These are phyloP conservation scores for Carlito syrichta DNA, from an alignment of 2,113 vertebrate genomes.

Conservation along the genomic window DNA sequence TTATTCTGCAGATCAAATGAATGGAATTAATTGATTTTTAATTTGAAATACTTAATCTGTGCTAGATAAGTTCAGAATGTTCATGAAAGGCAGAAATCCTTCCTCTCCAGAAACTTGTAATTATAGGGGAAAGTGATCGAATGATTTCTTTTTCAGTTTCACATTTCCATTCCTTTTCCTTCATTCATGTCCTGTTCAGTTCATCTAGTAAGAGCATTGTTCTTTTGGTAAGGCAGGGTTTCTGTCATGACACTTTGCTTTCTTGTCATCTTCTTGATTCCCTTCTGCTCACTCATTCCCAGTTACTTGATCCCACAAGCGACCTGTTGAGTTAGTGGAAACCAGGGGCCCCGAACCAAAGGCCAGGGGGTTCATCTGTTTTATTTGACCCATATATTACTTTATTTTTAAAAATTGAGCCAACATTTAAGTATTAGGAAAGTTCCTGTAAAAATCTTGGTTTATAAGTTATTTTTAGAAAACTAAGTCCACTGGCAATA, in stretches of 20 bases:
- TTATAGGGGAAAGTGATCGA: background rate
- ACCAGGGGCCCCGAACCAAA: background rate
- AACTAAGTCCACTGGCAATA: background rate
- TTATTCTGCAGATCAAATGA: constrained; percentile 30
- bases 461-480: background rate
- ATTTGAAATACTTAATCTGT: background rate
- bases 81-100: background rate
- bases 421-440: background rate
- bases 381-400: background rate
- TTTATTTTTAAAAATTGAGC: background rate
- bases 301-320: background rate
- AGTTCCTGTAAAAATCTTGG: background rate
- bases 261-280: background rate
- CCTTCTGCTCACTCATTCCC: background rate
- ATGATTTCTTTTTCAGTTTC: background rate
- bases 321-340: background rate
- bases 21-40: constrained; percentile 45
- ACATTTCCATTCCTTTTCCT: background rate
- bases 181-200: background rate
- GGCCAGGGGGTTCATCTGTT: background rate
- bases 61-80: background rate
- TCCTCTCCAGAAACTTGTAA: background rate
- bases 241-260: background rate
- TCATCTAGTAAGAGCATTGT: background rate
- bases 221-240: background rate